A percentile compares a stretch with the other conserved stretches of the same genome.
These are phyloP conservation scores for Kryphioiulus occultus DNA, from an alignment of 2,888 invertebrate species.

Conservation along the genomic window DNA sequence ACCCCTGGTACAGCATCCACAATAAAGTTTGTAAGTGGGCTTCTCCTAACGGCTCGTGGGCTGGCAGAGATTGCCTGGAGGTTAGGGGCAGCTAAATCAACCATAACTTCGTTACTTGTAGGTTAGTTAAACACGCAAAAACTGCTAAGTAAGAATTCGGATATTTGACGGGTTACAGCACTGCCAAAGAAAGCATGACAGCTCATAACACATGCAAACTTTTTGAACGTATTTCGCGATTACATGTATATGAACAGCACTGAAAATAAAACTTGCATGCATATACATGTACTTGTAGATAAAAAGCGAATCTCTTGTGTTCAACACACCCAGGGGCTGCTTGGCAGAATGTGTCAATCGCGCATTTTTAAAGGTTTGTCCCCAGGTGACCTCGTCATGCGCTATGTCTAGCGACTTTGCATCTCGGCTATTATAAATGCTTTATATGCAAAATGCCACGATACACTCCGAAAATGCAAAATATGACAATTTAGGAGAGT, in stretches of 20 bases:
- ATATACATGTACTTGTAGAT: neutral
- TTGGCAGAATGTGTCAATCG: constrained; percentile 12
- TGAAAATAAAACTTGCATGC: neutral
- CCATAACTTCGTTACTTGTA: too few species aligned
- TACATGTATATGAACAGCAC: neutral
- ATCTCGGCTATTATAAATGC: constrained; percentile 47
- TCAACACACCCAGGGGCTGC: neutral
- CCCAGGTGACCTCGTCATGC: constrained; percentile 35
- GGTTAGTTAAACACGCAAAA: neutral
- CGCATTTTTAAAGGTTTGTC: constrained; percentile 37
- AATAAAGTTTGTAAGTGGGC: too few species aligned
- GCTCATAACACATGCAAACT: neutral
- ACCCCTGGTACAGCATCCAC: too few species aligned
- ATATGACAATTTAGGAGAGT: constrained; percentile 49
- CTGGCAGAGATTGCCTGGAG: too few species aligned
- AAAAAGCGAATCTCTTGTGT: neutral
- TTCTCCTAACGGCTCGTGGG: too few species aligned
- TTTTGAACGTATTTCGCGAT: neutral
- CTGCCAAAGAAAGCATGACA: neutral
- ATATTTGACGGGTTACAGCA: neutral
- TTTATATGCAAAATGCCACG: constrained; percentile 46
- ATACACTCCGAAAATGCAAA: constrained; percentile 41
- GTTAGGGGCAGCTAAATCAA: too few species aligned
- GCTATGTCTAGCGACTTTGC: constrained; percentile 16
- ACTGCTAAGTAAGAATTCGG: neutral